phyloP scores from a whole-genome alignment of 2,797 vertebrate species.

The Phataginus tetradactyla region DNA sequence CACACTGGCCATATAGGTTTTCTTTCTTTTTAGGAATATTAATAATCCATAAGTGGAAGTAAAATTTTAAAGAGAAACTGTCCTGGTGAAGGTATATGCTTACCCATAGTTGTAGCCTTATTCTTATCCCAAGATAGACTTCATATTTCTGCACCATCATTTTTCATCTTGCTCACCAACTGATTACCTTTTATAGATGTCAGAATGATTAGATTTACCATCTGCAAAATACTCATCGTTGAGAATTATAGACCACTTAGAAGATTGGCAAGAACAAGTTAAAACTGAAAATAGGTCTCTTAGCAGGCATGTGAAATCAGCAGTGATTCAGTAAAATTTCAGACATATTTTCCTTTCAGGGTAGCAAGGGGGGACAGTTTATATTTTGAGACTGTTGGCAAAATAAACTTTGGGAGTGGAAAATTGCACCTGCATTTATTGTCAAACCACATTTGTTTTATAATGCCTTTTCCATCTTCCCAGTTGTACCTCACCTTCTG shows the following conservation, averaged over 20 bases:
- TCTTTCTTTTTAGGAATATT: background rate
- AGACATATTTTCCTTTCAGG: slow-evolving; percentile 46
- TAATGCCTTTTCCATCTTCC: slow-evolving; percentile 5
- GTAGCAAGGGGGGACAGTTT: background rate
- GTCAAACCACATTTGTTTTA: slow-evolving; percentile 33
- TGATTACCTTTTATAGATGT: slow-evolving; percentile 72
- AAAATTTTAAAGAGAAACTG: slow-evolving; percentile 8
- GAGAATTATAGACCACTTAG: slow-evolving; percentile 76
- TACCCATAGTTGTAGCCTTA: slow-evolving; percentile 18
- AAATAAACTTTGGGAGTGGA: slow-evolving; percentile 46
- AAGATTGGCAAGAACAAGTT: slow-evolving; percentile 68
- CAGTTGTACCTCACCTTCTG: background rate
- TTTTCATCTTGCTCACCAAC: slow-evolving; percentile 70
- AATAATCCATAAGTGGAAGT: background rate
- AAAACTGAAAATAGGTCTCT: slow-evolving; percentile 64
- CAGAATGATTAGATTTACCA: slow-evolving; percentile 72
- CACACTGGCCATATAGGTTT: background rate
- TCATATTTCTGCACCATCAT: slow-evolving; percentile 62
- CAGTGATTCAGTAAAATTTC: slow-evolving; percentile 54
- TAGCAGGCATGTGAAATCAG: slow-evolving; percentile 61
- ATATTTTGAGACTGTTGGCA: slow-evolving; percentile 43
- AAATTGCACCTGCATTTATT: slow-evolving; percentile 50
- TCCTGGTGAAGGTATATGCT: background rate
- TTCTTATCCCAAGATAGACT: slow-evolving; percentile 49
- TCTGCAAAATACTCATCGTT: slow-evolving; percentile 70